phyloP scores from a whole-genome alignment of 2,888 invertebrate genomes.

The Temnothorax ravouxi region DNA sequence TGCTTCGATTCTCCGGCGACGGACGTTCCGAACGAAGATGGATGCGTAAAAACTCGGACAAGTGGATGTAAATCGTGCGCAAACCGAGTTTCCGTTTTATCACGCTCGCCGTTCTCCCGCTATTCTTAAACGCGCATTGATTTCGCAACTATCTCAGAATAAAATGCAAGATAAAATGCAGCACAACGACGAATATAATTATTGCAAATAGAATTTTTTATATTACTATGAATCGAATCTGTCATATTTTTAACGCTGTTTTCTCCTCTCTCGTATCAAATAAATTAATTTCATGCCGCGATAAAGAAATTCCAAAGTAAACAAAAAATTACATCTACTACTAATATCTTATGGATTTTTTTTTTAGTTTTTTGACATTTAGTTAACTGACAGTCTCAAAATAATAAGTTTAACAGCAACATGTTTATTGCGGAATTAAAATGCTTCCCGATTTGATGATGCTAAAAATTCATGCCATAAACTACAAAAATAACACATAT shows the following conservation, averaged over 20 bases:
- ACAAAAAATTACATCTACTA: not conserved
- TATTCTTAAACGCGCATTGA: constrained; percentile 38
- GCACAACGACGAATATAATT: constrained; percentile 8
- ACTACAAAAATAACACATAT: not conserved
- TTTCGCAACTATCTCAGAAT: constrained; percentile 19
- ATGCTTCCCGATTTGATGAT: not conserved
- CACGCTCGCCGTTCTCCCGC: not conserved
- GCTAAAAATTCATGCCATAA: not conserved
- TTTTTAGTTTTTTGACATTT: too few relatives aligned
- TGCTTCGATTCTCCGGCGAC: constrained; percentile 57
- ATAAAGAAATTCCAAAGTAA: not conserved
- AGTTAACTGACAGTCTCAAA: not conserved
- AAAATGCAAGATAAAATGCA: constrained; percentile 18
- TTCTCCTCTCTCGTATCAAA: not conserved
- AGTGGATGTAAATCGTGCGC: constrained; percentile 54
- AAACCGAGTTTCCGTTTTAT: constrained; percentile 41
- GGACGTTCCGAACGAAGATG: constrained; percentile 66
- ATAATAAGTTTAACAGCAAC: not conserved
- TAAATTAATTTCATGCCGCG: not conserved
- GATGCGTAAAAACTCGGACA: constrained; percentile 46
- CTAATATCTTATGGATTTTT: not conserved
- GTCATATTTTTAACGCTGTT: constrained; percentile 2
- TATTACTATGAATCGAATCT: not conserved
- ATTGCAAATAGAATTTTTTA: not conserved
- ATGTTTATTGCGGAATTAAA: not conserved